A percentile compares a stretch with the other conserved stretches of the same genome.
These are phyloP conservation scores for Drosophila setosimentum DNA, from an alignment of 2,888 invertebrate genomes.

Conservation along the genomic window DNA sequence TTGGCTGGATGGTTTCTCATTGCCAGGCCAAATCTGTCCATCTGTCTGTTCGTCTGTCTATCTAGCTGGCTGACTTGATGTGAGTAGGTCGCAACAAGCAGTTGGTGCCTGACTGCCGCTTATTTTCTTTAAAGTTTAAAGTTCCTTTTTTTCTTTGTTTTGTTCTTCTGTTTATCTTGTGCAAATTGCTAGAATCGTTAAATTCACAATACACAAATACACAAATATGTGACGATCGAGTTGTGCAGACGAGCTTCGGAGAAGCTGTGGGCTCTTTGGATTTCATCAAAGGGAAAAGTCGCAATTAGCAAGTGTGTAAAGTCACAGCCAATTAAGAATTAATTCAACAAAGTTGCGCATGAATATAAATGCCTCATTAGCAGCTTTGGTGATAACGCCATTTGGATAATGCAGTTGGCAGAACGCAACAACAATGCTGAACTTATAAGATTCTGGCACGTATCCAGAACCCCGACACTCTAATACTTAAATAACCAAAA, in stretches of 20 bases:
- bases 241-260: constrained; percentile 41
- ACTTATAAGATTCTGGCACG: constrained; percentile 34
- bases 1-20: constrained; percentile 21
- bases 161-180: constrained; percentile 50
- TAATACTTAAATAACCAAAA: constrained; percentile 6
- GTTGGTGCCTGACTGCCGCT: constrained; percentile 11
- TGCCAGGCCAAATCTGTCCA: constrained; percentile 16
- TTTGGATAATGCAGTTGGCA: not conserved
- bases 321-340: constrained; percentile 48
- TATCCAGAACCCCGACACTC: constrained; percentile 27
- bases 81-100: constrained; percentile 48
- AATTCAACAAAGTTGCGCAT: constrained; percentile 12
- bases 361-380: constrained; percentile 47
- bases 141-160: constrained; percentile 19
- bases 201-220: constrained; percentile 41
- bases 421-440: constrained; percentile 4
- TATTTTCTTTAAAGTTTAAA: constrained; percentile 64
- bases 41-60: constrained; percentile 18
- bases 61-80: constrained; percentile 14
- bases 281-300: constrained; percentile 21
- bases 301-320: constrained; percentile 33
- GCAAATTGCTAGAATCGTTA: constrained; percentile 57
- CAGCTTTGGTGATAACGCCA: constrained; percentile 29
- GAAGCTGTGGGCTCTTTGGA: constrained; percentile 11
- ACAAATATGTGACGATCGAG: constrained; percentile 21